Evolutionary conservation across 2,797 vertebrate species (phyloP).

Genomic region (Pseudopleuronectes americanus): DNA sequence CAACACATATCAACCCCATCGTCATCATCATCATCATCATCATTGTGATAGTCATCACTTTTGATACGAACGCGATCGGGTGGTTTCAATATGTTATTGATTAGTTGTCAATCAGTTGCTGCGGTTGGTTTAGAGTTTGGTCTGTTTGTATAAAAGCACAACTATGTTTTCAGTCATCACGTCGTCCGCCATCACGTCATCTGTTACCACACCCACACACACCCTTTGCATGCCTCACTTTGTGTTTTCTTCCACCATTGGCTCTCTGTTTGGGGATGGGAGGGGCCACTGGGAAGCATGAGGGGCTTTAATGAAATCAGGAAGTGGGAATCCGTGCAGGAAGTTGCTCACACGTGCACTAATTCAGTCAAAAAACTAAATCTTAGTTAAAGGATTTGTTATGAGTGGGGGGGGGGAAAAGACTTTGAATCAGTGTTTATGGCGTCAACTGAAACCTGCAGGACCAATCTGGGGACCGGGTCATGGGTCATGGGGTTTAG

Average conservation of each 20-base stretch:
- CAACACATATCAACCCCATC: slow-evolving; percentile 53
- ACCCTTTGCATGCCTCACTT: slow-evolving; percentile 71
- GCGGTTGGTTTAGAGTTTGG: slow-evolving; percentile 69
- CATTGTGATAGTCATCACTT: slow-evolving; percentile 56
- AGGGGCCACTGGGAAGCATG: slow-evolving; percentile 43
- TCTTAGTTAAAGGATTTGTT: slow-evolving; percentile 13
- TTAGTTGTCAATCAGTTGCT: slow-evolving; percentile 64
- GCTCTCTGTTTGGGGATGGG: slow-evolving; percentile 65
- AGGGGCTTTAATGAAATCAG: slow-evolving; percentile 42
- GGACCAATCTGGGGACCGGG: slow-evolving; percentile 46
- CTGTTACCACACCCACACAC: neutral
- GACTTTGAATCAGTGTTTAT: slow-evolving; percentile 41
- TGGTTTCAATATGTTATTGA: slow-evolving; percentile 69
- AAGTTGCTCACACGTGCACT: slow-evolving; percentile 43
- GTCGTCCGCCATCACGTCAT: slow-evolving; percentile 42
- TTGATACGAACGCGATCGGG: slow-evolving; percentile 59
- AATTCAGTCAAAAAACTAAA: slow-evolving; percentile 33
- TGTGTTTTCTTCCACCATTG: slow-evolving; percentile 61
- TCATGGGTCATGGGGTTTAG: slow-evolving; percentile 27
- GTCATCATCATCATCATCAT: slow-evolving; percentile 33
- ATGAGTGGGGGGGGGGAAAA: neutral
- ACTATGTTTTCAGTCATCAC: slow-evolving; percentile 55
- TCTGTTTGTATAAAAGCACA: slow-evolving; percentile 81
- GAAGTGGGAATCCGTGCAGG: slow-evolving; percentile 8
- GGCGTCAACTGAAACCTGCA: slow-evolving; percentile 40